Base-by-base conservation (phyloP, 2,113 vertebrate genomes). In the Seriola rivoliana region DNA sequence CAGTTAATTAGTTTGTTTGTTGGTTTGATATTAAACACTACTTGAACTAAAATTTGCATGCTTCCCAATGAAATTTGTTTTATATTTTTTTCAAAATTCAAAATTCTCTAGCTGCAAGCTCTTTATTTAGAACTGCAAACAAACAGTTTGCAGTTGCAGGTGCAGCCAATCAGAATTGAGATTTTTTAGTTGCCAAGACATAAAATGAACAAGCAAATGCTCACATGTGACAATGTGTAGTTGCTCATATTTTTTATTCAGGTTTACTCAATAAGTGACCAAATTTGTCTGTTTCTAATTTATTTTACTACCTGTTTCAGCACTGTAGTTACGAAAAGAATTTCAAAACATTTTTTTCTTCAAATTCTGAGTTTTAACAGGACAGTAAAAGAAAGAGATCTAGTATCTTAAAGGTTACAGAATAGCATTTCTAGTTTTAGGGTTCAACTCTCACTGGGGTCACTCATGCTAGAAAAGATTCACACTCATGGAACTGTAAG, bases 391-490 rank as follows among this genome's bases (percentile, higher is more conserved):
- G 5, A 58, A 9, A 40, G 9, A 36, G 23, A 75, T 76, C 1
- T 0, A 50, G 25, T 52, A 29, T 78, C 29, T 42, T 63, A n/a
- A 83, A 72, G 50, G 52, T 38, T 84, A 38, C 42, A 63, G 62
- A 36, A 38, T n/a, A 50, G 29, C 67, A 73, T 72, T 87, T 54
- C 38, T 59, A 58, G 25, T 78, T 75, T 73, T 63, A 44, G 71
- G 75, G 59, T 85, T 77, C 38, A 69, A 36, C 74, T 84, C 54
- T 59, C 58, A 74, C 76, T 79, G 75, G 80, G 72, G 58, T 87
- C 81, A 80, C 42, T 74, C 60, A 68, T 87, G 70, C 77, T 80
- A 44, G 64, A 78, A 81, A 70, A 80, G 69, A 84, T 88, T 75
- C 73, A 32, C 70, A 68, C 64, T 82, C 80, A 85, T 77, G 77